Percentiles rank a stretch among this genome's conserved stretches.
These are phyloP conservation scores for Silurus lanzhouensis DNA, from an alignment of 2,797 vertebrate genomes.

Conservation along the genomic window DNA sequence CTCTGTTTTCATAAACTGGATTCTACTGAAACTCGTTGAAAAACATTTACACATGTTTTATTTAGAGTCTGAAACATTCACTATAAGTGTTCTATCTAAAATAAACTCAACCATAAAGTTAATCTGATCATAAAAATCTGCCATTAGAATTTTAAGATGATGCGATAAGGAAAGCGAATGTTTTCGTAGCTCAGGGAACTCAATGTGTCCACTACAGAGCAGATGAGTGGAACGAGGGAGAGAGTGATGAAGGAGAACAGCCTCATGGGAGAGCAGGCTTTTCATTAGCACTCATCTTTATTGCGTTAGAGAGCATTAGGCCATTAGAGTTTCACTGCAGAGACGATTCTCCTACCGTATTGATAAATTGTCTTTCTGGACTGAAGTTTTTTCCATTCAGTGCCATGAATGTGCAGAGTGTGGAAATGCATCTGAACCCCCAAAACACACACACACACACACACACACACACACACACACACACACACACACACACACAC, in stretches of 20 bases:
- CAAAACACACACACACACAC: too few relatives aligned
- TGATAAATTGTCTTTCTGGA: slow-evolving; percentile 41
- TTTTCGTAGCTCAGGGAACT: background rate
- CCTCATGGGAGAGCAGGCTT: slow-evolving; percentile 51
- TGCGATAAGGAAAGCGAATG: background rate
- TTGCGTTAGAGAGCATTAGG: slow-evolving; percentile 57
- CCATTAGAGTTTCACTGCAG: slow-evolving; percentile 35
- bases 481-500: too few relatives aligned
- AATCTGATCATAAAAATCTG: background rate
- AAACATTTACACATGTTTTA: background rate
- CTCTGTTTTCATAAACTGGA: too few relatives aligned
- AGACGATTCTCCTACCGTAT: slow-evolving; percentile 60
- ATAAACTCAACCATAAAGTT: background rate
- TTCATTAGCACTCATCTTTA: slow-evolving; percentile 58
- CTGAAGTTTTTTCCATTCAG: background rate
- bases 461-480: too few relatives aligned
- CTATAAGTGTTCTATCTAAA: background rate
- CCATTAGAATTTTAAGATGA: background rate
- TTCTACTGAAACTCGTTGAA: background rate
- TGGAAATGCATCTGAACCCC: background rate
- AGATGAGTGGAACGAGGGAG: slow-evolving; percentile 27
- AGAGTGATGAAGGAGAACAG: slow-evolving; percentile 31
- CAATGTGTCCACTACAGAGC: slow-evolving; percentile 8
- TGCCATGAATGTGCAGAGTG: background rate
- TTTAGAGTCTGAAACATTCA: background rate